phyloP scores from a whole-genome alignment of 2,888 invertebrate genomes.

The Lasioglossum figueresi region DNA sequence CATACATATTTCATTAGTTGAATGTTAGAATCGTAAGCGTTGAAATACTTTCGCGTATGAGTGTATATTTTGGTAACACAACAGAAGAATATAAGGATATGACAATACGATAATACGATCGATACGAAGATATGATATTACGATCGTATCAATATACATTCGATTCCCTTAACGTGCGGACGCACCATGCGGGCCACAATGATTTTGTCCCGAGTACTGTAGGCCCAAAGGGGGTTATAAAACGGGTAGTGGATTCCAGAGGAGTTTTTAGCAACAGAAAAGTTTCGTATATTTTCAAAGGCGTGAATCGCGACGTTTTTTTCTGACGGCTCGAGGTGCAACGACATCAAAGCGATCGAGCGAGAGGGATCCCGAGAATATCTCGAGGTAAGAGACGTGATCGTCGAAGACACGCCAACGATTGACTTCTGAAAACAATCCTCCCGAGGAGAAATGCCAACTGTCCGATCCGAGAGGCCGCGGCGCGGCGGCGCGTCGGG shows the following conservation, averaged over 20 bases:
- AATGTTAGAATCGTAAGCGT: too few relatives aligned
- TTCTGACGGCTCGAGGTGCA: background rate
- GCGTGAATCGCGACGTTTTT: slow-evolving; percentile 16
- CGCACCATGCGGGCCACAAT: too few relatives aligned
- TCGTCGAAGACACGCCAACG: slow-evolving; percentile 42
- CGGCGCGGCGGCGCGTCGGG: background rate
- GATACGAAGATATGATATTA: too few relatives aligned
- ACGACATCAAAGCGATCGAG: slow-evolving; percentile 40
- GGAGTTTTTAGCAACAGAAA: background rate
- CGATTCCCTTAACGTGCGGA: too few relatives aligned
- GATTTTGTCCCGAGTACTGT: background rate
- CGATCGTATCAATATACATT: too few relatives aligned
- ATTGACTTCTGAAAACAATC: slow-evolving; percentile 63
- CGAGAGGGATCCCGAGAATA: background rate
- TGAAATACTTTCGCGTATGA: too few relatives aligned
- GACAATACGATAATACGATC: too few relatives aligned
- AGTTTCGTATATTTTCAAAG: slow-evolving; percentile 8
- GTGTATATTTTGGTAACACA: too few relatives aligned
- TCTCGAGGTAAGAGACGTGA: slow-evolving; percentile 2
- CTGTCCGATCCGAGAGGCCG: slow-evolving; percentile 28
- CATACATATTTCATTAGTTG: too few relatives aligned
- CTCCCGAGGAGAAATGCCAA: slow-evolving; percentile 41
- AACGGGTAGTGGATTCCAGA: background rate
- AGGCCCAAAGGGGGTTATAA: background rate
- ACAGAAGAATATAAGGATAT: too few relatives aligned